These are phyloP conservation scores for Drosophila rellima DNA, from an alignment of 2,888 invertebrate genomes.

Conservation along the genomic window DNA sequence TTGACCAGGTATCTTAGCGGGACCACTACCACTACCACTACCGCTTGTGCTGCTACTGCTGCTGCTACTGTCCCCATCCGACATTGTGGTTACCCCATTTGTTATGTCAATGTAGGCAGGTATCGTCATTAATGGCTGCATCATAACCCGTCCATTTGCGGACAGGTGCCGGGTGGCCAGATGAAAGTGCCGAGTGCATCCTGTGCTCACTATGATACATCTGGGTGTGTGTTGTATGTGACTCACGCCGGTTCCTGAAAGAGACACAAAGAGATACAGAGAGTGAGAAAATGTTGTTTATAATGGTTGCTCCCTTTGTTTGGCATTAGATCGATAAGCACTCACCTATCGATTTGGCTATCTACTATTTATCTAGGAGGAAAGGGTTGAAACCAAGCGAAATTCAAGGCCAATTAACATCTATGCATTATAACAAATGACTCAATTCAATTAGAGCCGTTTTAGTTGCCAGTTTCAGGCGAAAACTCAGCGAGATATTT, in stretches of 20 bases:
- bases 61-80: constrained; percentile 44
- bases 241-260: constrained; percentile 53
- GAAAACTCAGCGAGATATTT: background rate
- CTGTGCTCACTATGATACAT: constrained; percentile 54
- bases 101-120: constrained; percentile 73
- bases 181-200: constrained; percentile 51
- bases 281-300: background rate
- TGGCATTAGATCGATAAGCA: background rate
- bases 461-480: constrained; percentile 8
- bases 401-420: constrained; percentile 62
- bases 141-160: constrained; percentile 29
- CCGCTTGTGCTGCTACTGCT: constrained; percentile 45
- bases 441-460: constrained; percentile 37
- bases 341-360: background rate
- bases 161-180: constrained; percentile 55
- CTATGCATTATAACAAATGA: constrained; percentile 28
- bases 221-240: constrained; percentile 53
- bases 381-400: background rate
- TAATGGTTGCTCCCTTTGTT: background rate
- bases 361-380: background rate
- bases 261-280: background rate
- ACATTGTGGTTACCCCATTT: constrained; percentile 54
- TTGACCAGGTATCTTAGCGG: constrained; percentile 39
- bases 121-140: constrained; percentile 54
- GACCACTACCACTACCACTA: constrained; percentile 28